A percentile compares a stretch with the other conserved stretches of the same genome.
Conservation (phyloP, 2,113 vertebrate genomes). For the Mirounga angustirostris region DNA sequence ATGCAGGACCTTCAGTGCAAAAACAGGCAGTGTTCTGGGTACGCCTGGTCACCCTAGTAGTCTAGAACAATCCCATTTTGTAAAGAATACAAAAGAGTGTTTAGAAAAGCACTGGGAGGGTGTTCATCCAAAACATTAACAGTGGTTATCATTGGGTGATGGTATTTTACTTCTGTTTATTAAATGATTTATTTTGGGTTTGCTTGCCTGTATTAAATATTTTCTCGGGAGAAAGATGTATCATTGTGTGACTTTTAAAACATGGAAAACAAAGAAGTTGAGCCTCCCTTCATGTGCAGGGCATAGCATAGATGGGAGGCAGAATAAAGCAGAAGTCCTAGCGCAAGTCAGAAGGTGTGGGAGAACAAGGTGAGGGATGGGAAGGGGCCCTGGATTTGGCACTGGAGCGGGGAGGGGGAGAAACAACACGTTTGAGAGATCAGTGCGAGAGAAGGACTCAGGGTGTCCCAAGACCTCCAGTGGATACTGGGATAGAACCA, state of each 20-base stretch:
- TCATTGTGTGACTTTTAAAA: neutral
- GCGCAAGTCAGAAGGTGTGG: rapidly evolving
- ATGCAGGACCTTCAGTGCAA: neutral
- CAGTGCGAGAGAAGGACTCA: neutral
- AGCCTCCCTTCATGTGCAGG: neutral
- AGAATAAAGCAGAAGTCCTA: neutral
- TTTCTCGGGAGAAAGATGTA: neutral
- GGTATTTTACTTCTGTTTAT: neutral
- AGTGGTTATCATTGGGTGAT: neutral
- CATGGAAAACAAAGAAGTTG: neutral
- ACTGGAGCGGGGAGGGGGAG: rapidly evolving
- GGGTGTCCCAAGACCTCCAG: neutral
- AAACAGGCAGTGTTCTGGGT: neutral
- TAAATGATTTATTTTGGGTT: neutral
- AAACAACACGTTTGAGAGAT: neutral
- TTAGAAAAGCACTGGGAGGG: neutral
- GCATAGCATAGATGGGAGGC: rapidly evolving
- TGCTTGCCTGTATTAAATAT: neutral
- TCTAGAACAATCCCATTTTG: neutral
- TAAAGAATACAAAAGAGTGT: neutral
- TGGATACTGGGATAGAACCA: neutral
- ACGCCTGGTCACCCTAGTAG: rapidly evolving
- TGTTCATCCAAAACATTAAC: neutral
- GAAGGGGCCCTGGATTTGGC: too few species aligned
- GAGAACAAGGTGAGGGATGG: neutral